Base-by-base conservation (phyloP, 2,888 invertebrate species). In the Pomacea canaliculata region DNA sequence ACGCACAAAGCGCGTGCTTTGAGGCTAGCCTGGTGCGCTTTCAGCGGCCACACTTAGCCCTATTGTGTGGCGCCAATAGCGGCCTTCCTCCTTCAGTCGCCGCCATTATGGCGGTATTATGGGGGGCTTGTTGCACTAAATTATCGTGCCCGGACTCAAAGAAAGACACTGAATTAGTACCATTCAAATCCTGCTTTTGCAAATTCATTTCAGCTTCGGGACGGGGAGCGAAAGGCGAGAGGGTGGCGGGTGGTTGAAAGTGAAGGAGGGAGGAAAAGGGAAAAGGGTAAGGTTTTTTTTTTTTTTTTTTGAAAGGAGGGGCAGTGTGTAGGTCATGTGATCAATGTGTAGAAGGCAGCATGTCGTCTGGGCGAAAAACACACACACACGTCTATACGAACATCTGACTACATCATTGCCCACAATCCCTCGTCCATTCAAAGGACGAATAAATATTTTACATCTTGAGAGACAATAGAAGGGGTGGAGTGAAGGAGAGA, bases 1-100 rank as follows among this genome's bases (percentile, higher is more conserved):
- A 83, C 75, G 68, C 70, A 85, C 87, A 87, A 87, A 84, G 81
- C 80, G 75, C 27, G 66, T 71, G 80, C 83, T 85, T 85, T 86
- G 83, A 83, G 79, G 75, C 69, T 71, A 80, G 79, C 83, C 85
- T 86, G 83, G 84, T 80, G 76, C 49, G 75, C 75, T 80, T 81
- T 82, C 81, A 81, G 73, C 74, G 71, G 60, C 77, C 78, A 80
- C 82, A 81, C 82, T 85, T 84, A 83, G 79, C 73, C 56, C 76
- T 73, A 82, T 87, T 86, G 86, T 88, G 73, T 75, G 9, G 27
- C 49, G 65, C 83, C 81, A 82, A 85, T 83, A 76, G 83, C 76
- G 66, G 81, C 82, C 83, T 84, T 78, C 78, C 82, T 77, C 76
- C 71, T 70, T n/a, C 37, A 48, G 74, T 71, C 74, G 65, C 63